Conservation (phyloP, 1,140 invertebrate species). For the Centruroides sculpturatus region DNA sequence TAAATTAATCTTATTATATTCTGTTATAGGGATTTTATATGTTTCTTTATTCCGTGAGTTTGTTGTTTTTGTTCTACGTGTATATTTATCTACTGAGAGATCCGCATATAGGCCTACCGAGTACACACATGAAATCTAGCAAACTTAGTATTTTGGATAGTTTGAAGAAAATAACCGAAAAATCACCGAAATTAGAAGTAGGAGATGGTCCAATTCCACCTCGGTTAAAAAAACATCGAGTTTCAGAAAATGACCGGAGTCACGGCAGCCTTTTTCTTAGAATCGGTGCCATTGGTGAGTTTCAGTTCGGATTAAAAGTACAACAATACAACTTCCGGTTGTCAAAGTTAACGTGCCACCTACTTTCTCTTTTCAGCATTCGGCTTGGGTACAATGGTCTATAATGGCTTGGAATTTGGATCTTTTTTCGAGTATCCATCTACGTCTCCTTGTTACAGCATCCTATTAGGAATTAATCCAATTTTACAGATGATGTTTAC, state of each 20-base stretch:
- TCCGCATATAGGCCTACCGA: slow-evolving; percentile 37
- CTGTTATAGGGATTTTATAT: slow-evolving; percentile 75
- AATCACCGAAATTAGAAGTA: slow-evolving; percentile 1
- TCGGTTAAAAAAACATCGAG: slow-evolving; percentile 56
- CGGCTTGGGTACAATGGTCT: slow-evolving; percentile 92
- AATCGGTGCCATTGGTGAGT: slow-evolving; percentile 83
- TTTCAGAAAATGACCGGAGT: slow-evolving; percentile 78
- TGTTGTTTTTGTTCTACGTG: slow-evolving; percentile 88
- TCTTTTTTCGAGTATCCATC: slow-evolving; percentile 86
- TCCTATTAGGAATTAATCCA: slow-evolving; percentile 62
- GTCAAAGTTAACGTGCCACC: neutral
- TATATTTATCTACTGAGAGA: slow-evolving; percentile 92
- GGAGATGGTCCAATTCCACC: neutral
- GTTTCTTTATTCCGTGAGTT: slow-evolving; percentile 87
- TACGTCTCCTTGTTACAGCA: slow-evolving; percentile 72
- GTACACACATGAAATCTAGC: slow-evolving; percentile 11
- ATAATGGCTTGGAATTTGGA: slow-evolving; percentile 86
- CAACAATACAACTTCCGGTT: no score
- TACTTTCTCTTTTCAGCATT: slow-evolving; percentile 52
- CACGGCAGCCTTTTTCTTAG: slow-evolving; percentile 92
- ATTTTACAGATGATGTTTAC: slow-evolving; percentile 91
- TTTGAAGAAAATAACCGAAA: slow-evolving; percentile 5
- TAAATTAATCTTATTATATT: neutral
- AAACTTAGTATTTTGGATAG: slow-evolving; percentile 4
- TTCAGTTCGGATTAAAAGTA: no score